Evolutionary conservation across 2,888 invertebrate genomes (phyloP).

Genomic region (Amiota communis): DNA sequence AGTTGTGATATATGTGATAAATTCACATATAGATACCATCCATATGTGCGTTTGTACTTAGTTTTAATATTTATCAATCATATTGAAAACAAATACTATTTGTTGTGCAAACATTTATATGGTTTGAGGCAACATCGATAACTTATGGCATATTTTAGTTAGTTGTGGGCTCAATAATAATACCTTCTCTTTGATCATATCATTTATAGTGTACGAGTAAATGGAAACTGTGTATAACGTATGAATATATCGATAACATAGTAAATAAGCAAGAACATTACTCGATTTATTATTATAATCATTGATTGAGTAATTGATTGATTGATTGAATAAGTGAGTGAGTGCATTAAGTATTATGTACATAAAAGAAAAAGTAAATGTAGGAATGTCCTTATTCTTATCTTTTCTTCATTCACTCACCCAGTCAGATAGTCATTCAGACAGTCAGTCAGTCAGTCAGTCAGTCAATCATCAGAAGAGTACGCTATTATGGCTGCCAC

Average conservation of each 20-base stretch:
- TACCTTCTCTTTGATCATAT: too few species aligned
- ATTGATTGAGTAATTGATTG: slow-evolving; percentile 2
- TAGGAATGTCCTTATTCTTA: too few species aligned
- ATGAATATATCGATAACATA: slow-evolving; percentile 21
- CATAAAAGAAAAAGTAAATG: too few species aligned
- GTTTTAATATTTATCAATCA: slow-evolving; percentile 56
- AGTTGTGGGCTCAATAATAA: background rate
- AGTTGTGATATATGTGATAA: background rate
- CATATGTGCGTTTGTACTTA: too few species aligned
- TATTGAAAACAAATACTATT: slow-evolving; percentile 47
- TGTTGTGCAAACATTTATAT: slow-evolving; percentile 9
- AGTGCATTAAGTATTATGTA: background rate
- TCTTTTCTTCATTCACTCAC: too few species aligned
- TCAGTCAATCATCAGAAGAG: too few species aligned
- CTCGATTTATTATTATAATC: slow-evolving; percentile 21
- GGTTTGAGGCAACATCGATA: slow-evolving; percentile 10
- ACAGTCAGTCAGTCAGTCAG: too few species aligned
- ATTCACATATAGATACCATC: too few species aligned
- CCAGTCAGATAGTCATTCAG: too few species aligned
- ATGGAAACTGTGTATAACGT: background rate
- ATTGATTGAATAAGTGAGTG: background rate
- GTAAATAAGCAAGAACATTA: slow-evolving; percentile 16
- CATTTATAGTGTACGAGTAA: background rate
- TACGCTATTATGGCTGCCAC: slow-evolving; percentile 19
- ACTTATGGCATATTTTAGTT: background rate